Base-by-base conservation (phyloP, 2,797 vertebrate genomes). In the Microtus obscurus region DNA sequence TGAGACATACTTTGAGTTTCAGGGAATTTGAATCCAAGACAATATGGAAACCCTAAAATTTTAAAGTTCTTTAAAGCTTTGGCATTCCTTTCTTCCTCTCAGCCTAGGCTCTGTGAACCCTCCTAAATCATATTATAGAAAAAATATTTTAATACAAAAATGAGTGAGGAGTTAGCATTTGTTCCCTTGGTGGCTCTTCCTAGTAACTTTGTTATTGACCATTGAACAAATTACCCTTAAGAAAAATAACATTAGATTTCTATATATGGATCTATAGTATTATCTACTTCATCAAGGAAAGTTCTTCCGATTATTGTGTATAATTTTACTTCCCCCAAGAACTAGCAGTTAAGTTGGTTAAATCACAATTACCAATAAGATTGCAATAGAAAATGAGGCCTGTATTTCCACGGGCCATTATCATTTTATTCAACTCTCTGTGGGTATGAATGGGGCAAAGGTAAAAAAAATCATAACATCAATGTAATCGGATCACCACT, bases 331-430 rank as follows among this genome's bases (percentile, higher is more conserved):
- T 93, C 73, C 87, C 37, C 93, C 71, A 37, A 94, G 95, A 97
- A 96, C 89, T 89, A 97, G 76, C 93, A 95, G 87, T 93, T 97
- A 97, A 97, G 93, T 94, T 97, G 97, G 97, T 97, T 98, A 97
- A 94, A 96, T 89, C 90, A 83, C 89, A 98, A 92, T 96, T 97
- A 96, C 63, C 76, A 88, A 74, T 89, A 97, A 89, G 93, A 96
- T 92, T 96, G 97, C 97, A 98, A 93, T 97, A 97, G 97, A 98
- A 97, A 98, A 98, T 98, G 96, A 98, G 96, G 96, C 96, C 95
- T 85, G 93, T 81, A 92, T 95, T 97, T 97, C 95, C 45, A 91
- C 40, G 61, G 71, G 89, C 77, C 97, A 61, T 97, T 90, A 87
- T 86, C 77, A 63, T 87, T 92, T 86, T 6, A 0, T 37, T 86